phyloP scores from a whole-genome alignment of 2,797 vertebrate genomes.

The Mormyrops boulengeri region DNA sequence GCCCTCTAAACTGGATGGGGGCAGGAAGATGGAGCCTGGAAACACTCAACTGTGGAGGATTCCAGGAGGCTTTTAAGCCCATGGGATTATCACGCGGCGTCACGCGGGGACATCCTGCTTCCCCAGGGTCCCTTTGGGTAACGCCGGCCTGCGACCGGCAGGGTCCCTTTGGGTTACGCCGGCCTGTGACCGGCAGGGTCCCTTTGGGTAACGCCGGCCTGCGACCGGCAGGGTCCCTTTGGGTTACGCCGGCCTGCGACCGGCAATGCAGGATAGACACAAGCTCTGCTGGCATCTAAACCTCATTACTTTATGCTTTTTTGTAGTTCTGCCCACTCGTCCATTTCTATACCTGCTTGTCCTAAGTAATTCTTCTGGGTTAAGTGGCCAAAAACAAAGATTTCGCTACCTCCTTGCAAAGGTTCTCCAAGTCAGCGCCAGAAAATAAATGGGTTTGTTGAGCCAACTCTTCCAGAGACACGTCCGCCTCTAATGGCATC shows the following conservation, averaged over 20 bases:
- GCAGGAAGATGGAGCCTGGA: neutral
- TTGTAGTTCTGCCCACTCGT: neutral
- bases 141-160: neutral
- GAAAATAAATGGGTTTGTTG: conserved; percentile 70
- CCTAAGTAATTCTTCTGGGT: neutral
- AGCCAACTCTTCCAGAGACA: conserved; percentile 71
- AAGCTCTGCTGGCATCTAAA: neutral
- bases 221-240: neutral
- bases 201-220: neutral
- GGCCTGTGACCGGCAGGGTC: neutral
- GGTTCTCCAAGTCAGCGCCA: conserved; percentile 86
- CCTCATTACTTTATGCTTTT: neutral
- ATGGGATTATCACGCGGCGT: neutral
- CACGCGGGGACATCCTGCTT: neutral
- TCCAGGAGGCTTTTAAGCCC: neutral
- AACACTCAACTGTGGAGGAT: neutral
- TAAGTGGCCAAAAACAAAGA: neutral
- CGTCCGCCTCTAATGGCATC: conserved; percentile 67
- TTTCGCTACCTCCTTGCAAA: conserved; percentile 83
- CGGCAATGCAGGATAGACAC: neutral
- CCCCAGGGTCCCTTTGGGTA: neutral
- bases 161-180: neutral
- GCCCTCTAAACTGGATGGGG: neutral
- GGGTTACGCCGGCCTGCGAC: neutral
- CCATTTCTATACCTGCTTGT: neutral